Evolutionary conservation across 2,113 vertebrate genomes (phyloP).

Genomic region (Epinephelus lanceolatus): DNA sequence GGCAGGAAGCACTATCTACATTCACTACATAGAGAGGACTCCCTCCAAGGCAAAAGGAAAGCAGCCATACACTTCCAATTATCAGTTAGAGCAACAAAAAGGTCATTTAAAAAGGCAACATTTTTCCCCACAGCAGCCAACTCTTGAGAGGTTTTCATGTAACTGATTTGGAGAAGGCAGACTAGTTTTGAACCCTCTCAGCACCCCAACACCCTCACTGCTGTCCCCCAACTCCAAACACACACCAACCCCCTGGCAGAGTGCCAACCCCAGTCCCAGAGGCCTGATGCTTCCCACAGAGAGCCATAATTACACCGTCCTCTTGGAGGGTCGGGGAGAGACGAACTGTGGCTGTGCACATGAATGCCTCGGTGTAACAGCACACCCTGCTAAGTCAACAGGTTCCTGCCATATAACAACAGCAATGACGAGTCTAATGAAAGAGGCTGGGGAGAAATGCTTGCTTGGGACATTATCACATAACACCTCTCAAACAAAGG

Average conservation of each 20-base stretch:
- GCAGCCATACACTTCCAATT: conserved; percentile 23
- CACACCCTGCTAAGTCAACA: conserved; percentile 73
- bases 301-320: conserved; percentile 71
- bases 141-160: conserved; percentile 17
- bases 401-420: conserved; percentile 53
- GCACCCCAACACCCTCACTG: conserved; percentile 14
- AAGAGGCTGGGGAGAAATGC: conserved; percentile 11
- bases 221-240: conserved; percentile 31
- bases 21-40: conserved; percentile 55
- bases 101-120: conserved; percentile 12
- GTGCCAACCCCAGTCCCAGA: conserved; percentile 48
- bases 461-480: conserved; percentile 1
- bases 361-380: conserved; percentile 55
- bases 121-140: conserved; percentile 9
- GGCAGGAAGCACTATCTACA: conserved; percentile 77
- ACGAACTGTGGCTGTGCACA: conserved; percentile 45
- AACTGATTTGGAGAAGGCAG: background rate
- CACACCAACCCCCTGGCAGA: conserved; percentile 50
- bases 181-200: conserved; percentile 30
- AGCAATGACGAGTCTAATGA: conserved; percentile 50
- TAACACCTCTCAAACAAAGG: conserved; percentile 22
- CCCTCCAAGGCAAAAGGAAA: conserved; percentile 55
- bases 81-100: conserved; percentile 30
- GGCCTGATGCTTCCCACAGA: conserved; percentile 55
- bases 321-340: conserved; percentile 37